Evolutionary conservation across 2,888 invertebrate genomes (phyloP), one percentile per base, ranked within the genome.

Genomic region (Dilophus febrilis): DNA sequence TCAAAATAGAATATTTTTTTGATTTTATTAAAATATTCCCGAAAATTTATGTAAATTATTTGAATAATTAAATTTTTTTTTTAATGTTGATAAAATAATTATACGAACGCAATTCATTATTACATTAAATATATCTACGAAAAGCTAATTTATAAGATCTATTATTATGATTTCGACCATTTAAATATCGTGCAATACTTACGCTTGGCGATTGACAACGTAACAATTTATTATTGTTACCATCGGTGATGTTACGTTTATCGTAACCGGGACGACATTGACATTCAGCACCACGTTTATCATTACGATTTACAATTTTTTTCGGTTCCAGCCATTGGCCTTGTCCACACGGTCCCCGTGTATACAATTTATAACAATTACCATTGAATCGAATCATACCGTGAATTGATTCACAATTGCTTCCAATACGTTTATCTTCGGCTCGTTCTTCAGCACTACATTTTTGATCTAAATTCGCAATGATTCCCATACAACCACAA

Each of bases 341-440:
- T 1, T 71, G 67, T 0, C 68, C 63, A 49, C 86, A 87, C 0
- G 85, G 84, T 0, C 85, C 86, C 48, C 76, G 77, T 0, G 76
- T 74, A 56, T 85, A 79, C 14, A 86, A 64, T 48, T 75, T 75
- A 54, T 80, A 74, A 55, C 86, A 87, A n/a, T 71, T 71, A 11
- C 73, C 71, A 44, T 75, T 72, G 50, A 73, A 71, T 5, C 70
- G 61, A 1, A 77, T 76, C 52, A 74, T 70, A 1, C 80, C 81
- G 1, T 68, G 65, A 1, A 67, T 68, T 1, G 66, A 62, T 11
- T 70, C 67, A 49, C 79, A 79, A 1, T 64, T 59, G 42, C 65
- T 65, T 18, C 55, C 52, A 8, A 26, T 44, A 32, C 41, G 44
- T 22, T 43, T 45, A 42, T 48, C 45, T 32, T 51, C 49, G 36